Base-by-base conservation (phyloP, 2,888 invertebrate species). In the Malthinus flaveolus region DNA sequence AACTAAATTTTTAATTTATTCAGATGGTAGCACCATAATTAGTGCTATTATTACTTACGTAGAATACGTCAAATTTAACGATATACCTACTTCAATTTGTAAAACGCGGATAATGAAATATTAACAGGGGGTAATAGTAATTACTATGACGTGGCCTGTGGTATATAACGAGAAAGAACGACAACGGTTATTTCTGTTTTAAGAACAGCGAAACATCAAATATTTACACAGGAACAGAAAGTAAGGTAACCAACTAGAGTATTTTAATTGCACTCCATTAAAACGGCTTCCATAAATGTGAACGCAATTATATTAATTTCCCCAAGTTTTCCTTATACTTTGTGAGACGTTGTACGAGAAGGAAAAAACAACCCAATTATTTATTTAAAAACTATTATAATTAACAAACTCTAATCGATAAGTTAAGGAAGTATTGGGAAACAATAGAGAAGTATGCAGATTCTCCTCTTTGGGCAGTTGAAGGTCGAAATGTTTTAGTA, bases 1-100 rank as follows among this genome's bases (percentile, higher is more conserved):
- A 33, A 56, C 55, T 62, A 47, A 54, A 62, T 57, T 62, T 60
- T 62, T 62, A 62, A 62, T 50, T 32, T 32, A 47, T 33, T 32
- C 31, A 42, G 39, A 42, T 42, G 13, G 48, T 44, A 45, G 49
- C 36, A 46, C 49, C 44, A 48, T 53, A 58, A 53, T 58, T 58
- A 58, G 35, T 34, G 32, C 33, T 42, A 23, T 23, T 23, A 42
- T 42, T 42, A 42, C n/a, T 15, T 15, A 15, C 39, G 23, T 42
- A 42, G 15, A 42, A 23, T 42, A 42, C 23, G 12, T 42, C 39
- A 42, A 42, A 15, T 42, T 23, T n/a, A 42, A 42, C 23, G 39
- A 42, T 42, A 42, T 42, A 12, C 39, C 15, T 42, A 12, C 39
- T 42, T n/a, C 23, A 42, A 42, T 42, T 42, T 42, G 23, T 42